Percentiles rank a stretch among this genome's conserved stretches.
Evolutionary conservation across 2,888 invertebrate genomes (phyloP).

Genomic region (Hetaerina titia): DNA sequence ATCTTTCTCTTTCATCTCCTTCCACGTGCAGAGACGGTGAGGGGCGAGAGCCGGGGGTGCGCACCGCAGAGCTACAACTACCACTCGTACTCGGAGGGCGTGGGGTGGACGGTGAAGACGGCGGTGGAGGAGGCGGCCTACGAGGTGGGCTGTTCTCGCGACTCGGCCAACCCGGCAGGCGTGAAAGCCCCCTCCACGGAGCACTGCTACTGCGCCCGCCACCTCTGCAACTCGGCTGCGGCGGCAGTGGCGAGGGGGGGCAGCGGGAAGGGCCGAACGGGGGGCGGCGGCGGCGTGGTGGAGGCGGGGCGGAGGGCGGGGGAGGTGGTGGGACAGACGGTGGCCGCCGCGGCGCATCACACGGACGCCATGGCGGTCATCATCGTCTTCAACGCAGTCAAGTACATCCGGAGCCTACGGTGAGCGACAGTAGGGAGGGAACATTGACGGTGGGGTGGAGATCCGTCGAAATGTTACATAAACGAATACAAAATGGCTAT

Average conservation of each 20-base stretch:
- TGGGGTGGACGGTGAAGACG: slow-evolving; percentile 83
- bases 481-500: too few species aligned
- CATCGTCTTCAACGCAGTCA: slow-evolving; percentile 82
- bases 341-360: slow-evolving; percentile 74
- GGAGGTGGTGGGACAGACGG: slow-evolving; percentile 29
- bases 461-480: too few species aligned
- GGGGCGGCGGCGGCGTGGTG: not conserved
- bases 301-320: slow-evolving; percentile 45
- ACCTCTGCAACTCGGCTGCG: slow-evolving; percentile 85
- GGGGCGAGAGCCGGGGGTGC: slow-evolving; percentile 84
- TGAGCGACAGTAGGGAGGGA: slow-evolving; percentile 67
- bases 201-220: slow-evolving; percentile 88
- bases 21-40: slow-evolving; percentile 80
- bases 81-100: slow-evolving; percentile 81
- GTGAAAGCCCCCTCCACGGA: slow-evolving; percentile 77
- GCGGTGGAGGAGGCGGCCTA: slow-evolving; percentile 85
- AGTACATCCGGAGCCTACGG: slow-evolving; percentile 79
- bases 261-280: not conserved
- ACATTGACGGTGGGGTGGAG: not conserved
- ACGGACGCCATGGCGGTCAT: slow-evolving; percentile 83
- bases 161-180: slow-evolving; percentile 75
- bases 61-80: slow-evolving; percentile 85
- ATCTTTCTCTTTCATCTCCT: not conserved
- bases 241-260: slow-evolving; percentile 70
- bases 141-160: slow-evolving; percentile 82